A percentile compares a stretch with the other conserved stretches of the same genome.
Evolutionary conservation across 2,113 vertebrate genomes (phyloP).

Genomic region (Pithys albifrons): DNA sequence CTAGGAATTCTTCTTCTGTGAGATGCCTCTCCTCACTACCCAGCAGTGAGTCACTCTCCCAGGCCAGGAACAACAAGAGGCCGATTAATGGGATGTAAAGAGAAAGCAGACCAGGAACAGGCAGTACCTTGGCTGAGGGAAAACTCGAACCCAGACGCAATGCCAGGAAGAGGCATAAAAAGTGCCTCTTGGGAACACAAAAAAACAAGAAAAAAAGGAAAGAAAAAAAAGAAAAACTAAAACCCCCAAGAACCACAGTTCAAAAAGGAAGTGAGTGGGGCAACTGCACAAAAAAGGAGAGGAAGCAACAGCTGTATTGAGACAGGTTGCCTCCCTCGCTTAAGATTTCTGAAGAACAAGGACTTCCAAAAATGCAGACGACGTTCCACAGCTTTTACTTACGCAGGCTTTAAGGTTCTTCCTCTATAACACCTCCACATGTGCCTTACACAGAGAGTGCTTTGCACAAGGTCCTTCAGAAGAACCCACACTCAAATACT

Average conservation of each 20-base stretch:
- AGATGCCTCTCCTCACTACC: slow-evolving; percentile 2
- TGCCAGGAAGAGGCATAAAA: slow-evolving; percentile 49
- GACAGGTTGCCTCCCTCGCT: not conserved
- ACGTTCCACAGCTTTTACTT: slow-evolving; percentile 58
- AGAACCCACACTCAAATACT: slow-evolving; percentile 38
- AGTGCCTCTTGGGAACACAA: not conserved
- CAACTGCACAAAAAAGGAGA: not conserved
- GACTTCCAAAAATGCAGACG: slow-evolving; percentile 15
- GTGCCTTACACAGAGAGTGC: not conserved
- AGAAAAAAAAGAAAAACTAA: not conserved
- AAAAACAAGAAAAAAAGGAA: not conserved
- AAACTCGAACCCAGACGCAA: slow-evolving; percentile 36
- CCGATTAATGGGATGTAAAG: not conserved
- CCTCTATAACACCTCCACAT: slow-evolving; percentile 50
- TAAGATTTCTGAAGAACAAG: not conserved
- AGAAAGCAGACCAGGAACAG: slow-evolving; percentile 51
- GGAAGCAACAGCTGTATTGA: not conserved
- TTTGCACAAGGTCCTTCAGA: slow-evolving; percentile 25
- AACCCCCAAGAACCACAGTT: not conserved
- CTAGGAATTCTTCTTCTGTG: not conserved
- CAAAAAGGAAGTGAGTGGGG: not conserved
- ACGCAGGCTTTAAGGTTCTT: slow-evolving; percentile 62
- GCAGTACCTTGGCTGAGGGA: slow-evolving; percentile 42
- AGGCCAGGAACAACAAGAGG: slow-evolving; percentile 35
- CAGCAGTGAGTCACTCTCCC: slow-evolving; percentile 25